phyloP scores from a whole-genome alignment of 1,140 invertebrate genomes.

The Pseudomyrmex pallidus region DNA sequence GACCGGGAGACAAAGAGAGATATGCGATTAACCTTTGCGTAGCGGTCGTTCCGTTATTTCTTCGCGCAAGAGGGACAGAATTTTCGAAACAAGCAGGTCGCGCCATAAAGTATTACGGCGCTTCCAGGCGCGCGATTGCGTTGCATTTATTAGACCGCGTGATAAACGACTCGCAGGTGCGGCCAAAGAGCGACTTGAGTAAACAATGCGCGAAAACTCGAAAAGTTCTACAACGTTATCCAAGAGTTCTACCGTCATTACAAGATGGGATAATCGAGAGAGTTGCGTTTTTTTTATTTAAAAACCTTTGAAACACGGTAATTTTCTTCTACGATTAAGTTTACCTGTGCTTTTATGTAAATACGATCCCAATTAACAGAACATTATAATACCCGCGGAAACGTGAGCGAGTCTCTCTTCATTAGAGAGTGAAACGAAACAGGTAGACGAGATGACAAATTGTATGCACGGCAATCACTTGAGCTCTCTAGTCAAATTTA shows the following conservation, averaged over 20 bases:
- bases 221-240: conserved; percentile 21
- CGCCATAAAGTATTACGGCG: conserved; percentile 28
- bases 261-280: conserved; percentile 6
- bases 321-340: background rate
- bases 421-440: conserved; percentile 20
- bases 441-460: background rate
- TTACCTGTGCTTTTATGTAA: conserved; percentile 9
- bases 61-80: conserved; percentile 21
- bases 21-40: conserved; percentile 46
- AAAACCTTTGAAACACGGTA: too few relatives aligned
- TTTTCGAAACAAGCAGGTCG: conserved; percentile 46
- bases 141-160: conserved; percentile 56
- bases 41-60: conserved; percentile 22
- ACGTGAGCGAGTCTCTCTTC: conserved; percentile 1
- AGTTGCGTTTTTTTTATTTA: too few relatives aligned
- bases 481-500: conserved; percentile 2
- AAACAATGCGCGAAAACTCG: conserved; percentile 47
- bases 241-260: background rate
- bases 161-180: conserved; percentile 56
- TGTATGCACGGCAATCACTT: conserved; percentile 8
- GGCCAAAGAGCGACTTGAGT: conserved; percentile 17
- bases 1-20: conserved; percentile 2
- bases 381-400: conserved; percentile 14
- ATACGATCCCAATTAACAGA: conserved; percentile 18
- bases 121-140: conserved; percentile 43